phyloP scores from a whole-genome alignment of 1,140 invertebrate species.

The Dolichoris vasculosae region DNA sequence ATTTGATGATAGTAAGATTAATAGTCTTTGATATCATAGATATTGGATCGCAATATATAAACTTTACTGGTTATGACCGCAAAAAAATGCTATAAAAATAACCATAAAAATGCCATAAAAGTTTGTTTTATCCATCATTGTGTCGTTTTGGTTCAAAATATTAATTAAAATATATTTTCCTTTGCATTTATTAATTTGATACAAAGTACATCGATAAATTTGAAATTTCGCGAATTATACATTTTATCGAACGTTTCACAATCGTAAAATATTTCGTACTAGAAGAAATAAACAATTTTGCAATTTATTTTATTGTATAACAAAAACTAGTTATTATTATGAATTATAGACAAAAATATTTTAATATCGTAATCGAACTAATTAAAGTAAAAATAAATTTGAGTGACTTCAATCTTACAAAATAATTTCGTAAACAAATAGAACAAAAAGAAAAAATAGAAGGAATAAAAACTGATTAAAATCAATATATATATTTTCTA shows the following conservation, averaged over 20 bases:
- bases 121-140: background rate
- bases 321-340: no score
- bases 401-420: no score
- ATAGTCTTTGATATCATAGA: background rate
- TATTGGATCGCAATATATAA: background rate
- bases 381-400: no score
- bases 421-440: no score
- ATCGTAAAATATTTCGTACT: background rate
- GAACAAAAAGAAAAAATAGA: no score
- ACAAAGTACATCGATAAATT: background rate
- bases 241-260: background rate
- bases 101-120: background rate
- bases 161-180: background rate
- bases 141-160: background rate
- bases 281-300: no score
- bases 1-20: background rate
- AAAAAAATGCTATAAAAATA: background rate
- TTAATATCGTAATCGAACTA: no score
- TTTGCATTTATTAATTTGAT: background rate
- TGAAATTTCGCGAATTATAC: background rate
- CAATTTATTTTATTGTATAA: background rate
- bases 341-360: no score
- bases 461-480: no score
- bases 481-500: no score
- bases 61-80: background rate